These are phyloP conservation scores for Trochalopteron elliotii DNA, from an alignment of 2,113 vertebrate genomes.

Conservation along the genomic window DNA sequence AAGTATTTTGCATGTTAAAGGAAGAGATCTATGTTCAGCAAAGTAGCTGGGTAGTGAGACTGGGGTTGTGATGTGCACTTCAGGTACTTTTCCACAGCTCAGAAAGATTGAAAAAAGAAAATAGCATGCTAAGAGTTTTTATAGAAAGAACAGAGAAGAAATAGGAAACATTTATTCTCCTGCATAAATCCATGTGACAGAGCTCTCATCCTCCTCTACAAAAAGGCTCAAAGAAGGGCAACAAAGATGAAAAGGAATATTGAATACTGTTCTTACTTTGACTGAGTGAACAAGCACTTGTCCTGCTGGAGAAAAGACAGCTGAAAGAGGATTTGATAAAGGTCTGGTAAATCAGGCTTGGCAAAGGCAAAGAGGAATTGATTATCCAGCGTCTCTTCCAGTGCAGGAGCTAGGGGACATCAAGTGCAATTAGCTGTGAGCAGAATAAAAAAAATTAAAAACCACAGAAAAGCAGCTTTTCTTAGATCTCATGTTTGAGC, in stretches of 20 bases:
- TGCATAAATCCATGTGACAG: fast-evolving
- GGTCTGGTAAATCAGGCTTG: not conserved
- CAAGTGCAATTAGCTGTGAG: not conserved
- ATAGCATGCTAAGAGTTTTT: not conserved
- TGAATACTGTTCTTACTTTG: not conserved
- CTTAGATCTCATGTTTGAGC: fast-evolving
- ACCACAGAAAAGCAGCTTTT: not conserved
- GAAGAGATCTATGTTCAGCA: not conserved
- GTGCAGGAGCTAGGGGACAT: not conserved
- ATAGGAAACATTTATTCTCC: not conserved
- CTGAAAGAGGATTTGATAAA: not conserved
- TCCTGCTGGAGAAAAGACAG: not conserved
- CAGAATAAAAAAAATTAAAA: not conserved
- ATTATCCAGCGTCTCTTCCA: not conserved
- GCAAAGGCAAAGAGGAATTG: not conserved
- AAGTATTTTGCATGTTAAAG: not conserved
- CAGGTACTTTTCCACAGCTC: not conserved
- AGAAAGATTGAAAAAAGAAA: not conserved
- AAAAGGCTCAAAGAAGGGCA: not conserved
- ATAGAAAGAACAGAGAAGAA: not conserved
- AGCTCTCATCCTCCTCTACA: not conserved
- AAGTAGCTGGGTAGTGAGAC: not conserved
- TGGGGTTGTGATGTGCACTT: not conserved
- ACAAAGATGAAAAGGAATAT: not conserved
- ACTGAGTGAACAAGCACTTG: not conserved